phyloP scores from a whole-genome alignment of 2,888 invertebrate species.

The Coleophora deauratella region DNA sequence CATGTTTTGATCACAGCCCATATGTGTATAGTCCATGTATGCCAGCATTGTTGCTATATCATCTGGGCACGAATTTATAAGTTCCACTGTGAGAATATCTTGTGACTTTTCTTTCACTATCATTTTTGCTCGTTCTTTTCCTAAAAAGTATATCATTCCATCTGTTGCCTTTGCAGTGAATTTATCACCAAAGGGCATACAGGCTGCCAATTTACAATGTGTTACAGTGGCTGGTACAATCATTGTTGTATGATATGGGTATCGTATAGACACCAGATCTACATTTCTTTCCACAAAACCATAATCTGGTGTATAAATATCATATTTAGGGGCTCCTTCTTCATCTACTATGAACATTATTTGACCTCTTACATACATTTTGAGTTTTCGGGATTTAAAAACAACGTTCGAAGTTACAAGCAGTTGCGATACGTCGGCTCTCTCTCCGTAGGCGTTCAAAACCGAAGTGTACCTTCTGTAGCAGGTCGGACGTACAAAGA shows the following conservation, averaged over 20 bases:
- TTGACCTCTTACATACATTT: conserved; percentile 15
- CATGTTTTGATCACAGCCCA: conserved; percentile 12
- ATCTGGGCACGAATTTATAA: conserved; percentile 24
- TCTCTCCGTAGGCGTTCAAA: conserved; percentile 8
- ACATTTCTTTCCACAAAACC: conserved; percentile 24
- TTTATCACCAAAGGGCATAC: conserved; percentile 15
- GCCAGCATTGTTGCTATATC: conserved; percentile 29
- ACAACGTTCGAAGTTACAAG: conserved; percentile 8
- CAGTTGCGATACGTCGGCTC: conserved; percentile 1
- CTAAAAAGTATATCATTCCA: conserved; percentile 24
- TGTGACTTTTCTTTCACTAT: conserved; percentile 15
- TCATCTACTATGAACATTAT: conserved; percentile 9
- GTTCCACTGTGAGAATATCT: conserved; percentile 19
- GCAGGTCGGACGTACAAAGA: conserved; percentile 20
- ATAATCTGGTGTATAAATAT: conserved; percentile 26
- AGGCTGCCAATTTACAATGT: conserved; percentile 25
- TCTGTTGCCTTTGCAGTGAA: conserved; percentile 18
- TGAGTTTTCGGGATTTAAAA: conserved; percentile 14
- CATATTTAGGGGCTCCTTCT: conserved; percentile 11
- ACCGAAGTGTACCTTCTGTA: conserved; percentile 15
- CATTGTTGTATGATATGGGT: conserved; percentile 1
- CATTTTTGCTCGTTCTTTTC: conserved; percentile 21
- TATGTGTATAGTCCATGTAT: conserved; percentile 16
- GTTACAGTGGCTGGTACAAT: conserved; percentile 19
- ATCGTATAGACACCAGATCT: conserved; percentile 10